These are phyloP conservation scores for Cotesia glomerata DNA, from an alignment of 1,140 invertebrate species.

Conservation along the genomic window DNA sequence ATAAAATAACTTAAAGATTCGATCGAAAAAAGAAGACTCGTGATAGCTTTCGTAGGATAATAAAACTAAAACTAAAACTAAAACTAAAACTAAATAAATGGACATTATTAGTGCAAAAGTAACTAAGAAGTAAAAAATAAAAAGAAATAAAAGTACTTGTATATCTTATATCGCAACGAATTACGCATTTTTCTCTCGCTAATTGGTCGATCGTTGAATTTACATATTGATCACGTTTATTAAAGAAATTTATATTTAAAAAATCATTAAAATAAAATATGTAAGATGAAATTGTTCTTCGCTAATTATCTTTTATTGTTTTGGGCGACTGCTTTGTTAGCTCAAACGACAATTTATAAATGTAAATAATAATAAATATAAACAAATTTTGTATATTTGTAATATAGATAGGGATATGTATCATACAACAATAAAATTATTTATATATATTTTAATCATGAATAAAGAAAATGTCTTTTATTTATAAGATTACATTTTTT, in stretches of 20 bases:
- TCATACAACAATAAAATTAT: constrained; percentile 44
- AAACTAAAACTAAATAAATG: too few relatives aligned
- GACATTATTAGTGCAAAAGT: constrained; percentile 33
- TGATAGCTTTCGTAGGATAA: constrained; percentile 37
- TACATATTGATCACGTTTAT: constrained; percentile 26
- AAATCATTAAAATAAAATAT: neutral
- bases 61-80: constrained; percentile 18
- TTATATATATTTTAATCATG: constrained; percentile 38
- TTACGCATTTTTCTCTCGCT: constrained; percentile 34
- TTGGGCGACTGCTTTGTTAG: constrained; percentile 14
- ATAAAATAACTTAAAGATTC: constrained; percentile 29
- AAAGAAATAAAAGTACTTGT: constrained; percentile 32
- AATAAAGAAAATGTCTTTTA: neutral
- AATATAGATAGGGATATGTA: constrained; percentile 43
- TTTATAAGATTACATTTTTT: neutral
- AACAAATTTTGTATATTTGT: constrained; percentile 47
- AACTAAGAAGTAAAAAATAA: constrained; percentile 24
- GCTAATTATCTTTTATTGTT: constrained; percentile 35
- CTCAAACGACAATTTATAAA: constrained; percentile 23
- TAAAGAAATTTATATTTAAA: constrained; percentile 23
- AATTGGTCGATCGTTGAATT: constrained; percentile 30
- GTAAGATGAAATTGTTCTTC: constrained; percentile 27
- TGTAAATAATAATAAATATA: constrained; percentile 35
- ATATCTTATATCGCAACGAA: constrained; percentile 39
- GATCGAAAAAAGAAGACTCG: constrained; percentile 30